phyloP scores from a whole-genome alignment of 2,797 vertebrate species.

The Eurystomus glaucurus region DNA sequence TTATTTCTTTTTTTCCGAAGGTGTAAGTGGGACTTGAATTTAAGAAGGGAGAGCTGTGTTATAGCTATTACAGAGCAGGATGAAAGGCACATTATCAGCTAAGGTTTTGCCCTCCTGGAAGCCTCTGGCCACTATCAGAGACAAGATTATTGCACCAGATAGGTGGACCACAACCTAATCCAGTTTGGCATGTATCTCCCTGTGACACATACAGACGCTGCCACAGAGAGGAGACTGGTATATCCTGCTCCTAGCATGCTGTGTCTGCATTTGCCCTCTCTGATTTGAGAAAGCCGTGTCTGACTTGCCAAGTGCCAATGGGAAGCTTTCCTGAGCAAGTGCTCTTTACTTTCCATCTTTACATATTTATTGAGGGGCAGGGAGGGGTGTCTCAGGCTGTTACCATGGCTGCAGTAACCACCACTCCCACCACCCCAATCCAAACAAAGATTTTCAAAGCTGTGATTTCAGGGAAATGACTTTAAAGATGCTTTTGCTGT shows the following conservation, averaged over 20 bases:
- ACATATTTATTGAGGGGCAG: not conserved
- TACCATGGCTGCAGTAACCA: not conserved
- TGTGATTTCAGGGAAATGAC: not conserved
- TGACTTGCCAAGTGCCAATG: not conserved
- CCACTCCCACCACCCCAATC: not conserved
- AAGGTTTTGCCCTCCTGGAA: constrained; percentile 1
- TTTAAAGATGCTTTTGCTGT: not conserved
- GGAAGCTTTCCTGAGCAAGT: not conserved
- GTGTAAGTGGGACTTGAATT: not conserved
- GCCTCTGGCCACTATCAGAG: constrained; percentile 45
- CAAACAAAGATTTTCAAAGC: rapidly evolving
- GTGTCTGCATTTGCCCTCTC: not conserved
- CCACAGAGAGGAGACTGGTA: constrained; percentile 13
- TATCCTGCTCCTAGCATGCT: constrained; percentile 29
- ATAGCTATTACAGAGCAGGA: not conserved
- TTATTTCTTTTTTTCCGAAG: not conserved
- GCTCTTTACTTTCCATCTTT: not conserved
- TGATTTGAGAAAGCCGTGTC: not conserved
- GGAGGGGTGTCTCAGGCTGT: not conserved
- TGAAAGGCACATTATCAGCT: not conserved
- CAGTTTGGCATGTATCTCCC: not conserved
- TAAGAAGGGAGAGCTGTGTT: not conserved
- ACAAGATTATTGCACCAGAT: not conserved
- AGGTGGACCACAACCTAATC: not conserved
- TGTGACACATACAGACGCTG: constrained; percentile 56